Evolutionary conservation across 2,797 vertebrate genomes (phyloP), one percentile per base, ranked within the genome.

Genomic region (Setipinna tenuifilis): DNA sequence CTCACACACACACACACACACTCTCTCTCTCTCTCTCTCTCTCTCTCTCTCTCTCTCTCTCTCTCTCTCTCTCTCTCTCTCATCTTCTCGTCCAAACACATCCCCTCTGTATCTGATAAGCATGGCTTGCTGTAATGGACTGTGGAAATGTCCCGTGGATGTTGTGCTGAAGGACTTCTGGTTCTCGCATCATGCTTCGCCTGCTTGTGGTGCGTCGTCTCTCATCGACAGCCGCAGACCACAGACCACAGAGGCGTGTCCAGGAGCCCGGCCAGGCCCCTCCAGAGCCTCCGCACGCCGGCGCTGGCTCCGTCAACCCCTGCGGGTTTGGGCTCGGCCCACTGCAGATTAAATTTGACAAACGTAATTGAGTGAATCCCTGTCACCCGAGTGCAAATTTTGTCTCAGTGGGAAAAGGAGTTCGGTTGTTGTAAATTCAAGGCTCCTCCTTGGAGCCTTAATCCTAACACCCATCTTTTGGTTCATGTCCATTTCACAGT

Each of bases 171-270:
- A 78, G 71, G 35, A 21, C 71, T 10, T 44, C 41, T 78, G 17
- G 31, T 9, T 78, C 5, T 31, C 35, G 16, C 71, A 41, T 78
- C 71, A 41, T 78, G 31, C 31, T 17, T 41, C 5, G 16, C 31
- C 71, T 78, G 71, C 71, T 78, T 78, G 71, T 17, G 31, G 28
- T 78, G 71, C 35, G 31, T 78, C 71, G 16, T 78, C 35, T 17
- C 71, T 19, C 71, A 78, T 44, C 1, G 31, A 44, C 35, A 41
- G n/a, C 65, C 68, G 6, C 28, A 71, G 28, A 44, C 71, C 71
- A 44, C 71, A 44, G 71, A 78, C 71, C 71, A 78, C 71, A 78
- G 35, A 21, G 71, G 6, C 28, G 28, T 71, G 28, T 31, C 25
- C 28, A 14, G 31, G 28, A 71, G 68, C 16, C 19, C 0, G 7